Conservation (phyloP, 1,140 invertebrate genomes). For the Holcopasites calliopsidis region DNA sequence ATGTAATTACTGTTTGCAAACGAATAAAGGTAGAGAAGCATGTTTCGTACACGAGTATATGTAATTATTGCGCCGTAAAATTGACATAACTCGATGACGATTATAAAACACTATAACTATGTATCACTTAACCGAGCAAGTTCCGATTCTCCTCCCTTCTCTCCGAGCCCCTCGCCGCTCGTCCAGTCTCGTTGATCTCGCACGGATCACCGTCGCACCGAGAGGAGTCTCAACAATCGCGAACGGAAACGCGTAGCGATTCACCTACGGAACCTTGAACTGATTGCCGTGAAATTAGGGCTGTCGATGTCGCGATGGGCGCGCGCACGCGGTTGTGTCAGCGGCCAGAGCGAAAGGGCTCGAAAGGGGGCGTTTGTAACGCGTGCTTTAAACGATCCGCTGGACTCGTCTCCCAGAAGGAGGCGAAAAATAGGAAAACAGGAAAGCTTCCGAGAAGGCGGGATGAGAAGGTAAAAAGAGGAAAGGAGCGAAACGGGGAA, state of each 20-base stretch:
- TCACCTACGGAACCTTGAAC: neutral
- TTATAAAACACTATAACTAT: too few relatives aligned
- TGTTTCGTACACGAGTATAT: too few relatives aligned
- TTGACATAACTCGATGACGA: too few relatives aligned
- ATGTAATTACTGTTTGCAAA: too few relatives aligned
- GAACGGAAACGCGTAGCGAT: neutral
- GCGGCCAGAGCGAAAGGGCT: too few relatives aligned
- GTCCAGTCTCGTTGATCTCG: neutral
- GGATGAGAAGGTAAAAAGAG: neutral
- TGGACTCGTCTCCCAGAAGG: constrained; percentile 3
- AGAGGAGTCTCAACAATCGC: neutral
- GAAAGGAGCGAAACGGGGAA: constrained; percentile 23
- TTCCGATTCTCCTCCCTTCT: too few relatives aligned
- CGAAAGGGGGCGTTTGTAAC: too few relatives aligned
- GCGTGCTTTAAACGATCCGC: constrained; percentile 35
- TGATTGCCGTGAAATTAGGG: constrained; percentile 38
- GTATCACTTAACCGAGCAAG: too few relatives aligned
- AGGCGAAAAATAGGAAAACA: neutral
- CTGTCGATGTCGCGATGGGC: neutral
- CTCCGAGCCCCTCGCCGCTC: too few relatives aligned
- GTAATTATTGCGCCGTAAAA: too few relatives aligned
- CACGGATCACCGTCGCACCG: neutral
- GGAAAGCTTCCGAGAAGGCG: neutral
- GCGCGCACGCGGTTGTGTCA: neutral
- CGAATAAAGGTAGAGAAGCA: too few relatives aligned